These are phyloP conservation scores for Brachypodius melanocephalos DNA, from an alignment of 2,113 vertebrate genomes.

Conservation along the genomic window DNA sequence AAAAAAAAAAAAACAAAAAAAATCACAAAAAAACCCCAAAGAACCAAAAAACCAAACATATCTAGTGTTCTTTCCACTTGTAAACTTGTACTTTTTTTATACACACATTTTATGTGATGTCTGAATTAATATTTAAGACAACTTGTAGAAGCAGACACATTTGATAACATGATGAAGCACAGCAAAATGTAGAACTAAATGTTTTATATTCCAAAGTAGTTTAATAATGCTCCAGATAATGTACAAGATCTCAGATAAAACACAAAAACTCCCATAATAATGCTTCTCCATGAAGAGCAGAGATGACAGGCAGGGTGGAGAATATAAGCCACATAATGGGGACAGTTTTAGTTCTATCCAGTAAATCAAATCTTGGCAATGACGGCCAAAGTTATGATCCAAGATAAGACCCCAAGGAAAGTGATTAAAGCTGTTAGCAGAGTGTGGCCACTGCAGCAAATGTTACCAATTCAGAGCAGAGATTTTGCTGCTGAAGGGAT, in stretches of 20 bases:
- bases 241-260: neutral
- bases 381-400: neutral
- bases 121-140: neutral
- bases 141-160: neutral
- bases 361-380: slow-evolving; percentile 5
- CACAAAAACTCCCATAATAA: neutral
- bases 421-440: neutral
- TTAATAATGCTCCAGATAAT: neutral
- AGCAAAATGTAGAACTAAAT: neutral
- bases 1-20: too few relatives aligned
- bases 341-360: neutral
- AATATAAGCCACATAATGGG: neutral
- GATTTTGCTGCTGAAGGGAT: neutral
- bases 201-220: accelerated
- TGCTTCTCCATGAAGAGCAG: neutral
- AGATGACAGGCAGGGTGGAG: neutral
- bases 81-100: neutral
- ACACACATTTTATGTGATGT: neutral
- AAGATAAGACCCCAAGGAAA: slow-evolving; percentile 37
- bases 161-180: neutral
- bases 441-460: neutral
- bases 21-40: too few relatives aligned
- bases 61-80: neutral
- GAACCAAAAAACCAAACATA: too few relatives aligned
- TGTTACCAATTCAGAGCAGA: neutral